Evolutionary conservation across 2,113 vertebrate genomes (phyloP).

Genomic region (pig (Sus scrofa)): DNA sequence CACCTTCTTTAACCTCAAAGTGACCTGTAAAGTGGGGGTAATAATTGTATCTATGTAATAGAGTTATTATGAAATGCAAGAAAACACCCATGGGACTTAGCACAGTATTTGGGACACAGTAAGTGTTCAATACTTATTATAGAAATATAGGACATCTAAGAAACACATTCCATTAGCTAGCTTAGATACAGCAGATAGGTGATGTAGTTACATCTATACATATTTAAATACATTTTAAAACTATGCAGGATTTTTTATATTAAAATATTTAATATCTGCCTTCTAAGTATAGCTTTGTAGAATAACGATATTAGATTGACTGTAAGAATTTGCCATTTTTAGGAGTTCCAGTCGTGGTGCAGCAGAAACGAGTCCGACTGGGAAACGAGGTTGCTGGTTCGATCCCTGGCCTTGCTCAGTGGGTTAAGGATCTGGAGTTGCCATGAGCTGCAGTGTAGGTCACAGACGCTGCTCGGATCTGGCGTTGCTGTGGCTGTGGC

Average conservation of each 20-base stretch:
- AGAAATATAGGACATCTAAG: background rate
- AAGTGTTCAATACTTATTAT: background rate
- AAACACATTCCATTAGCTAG: background rate
- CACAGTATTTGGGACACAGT: too few species aligned
- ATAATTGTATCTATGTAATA: background rate
- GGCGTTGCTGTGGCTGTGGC: too few species aligned
- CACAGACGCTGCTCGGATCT: too few species aligned
- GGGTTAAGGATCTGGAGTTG: too few species aligned
- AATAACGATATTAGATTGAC: background rate
- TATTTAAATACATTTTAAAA: constrained; percentile 16
- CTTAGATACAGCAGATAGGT: background rate
- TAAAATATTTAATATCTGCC: background rate
- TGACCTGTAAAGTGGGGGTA: too few species aligned
- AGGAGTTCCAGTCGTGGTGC: too few species aligned
- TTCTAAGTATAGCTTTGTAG: background rate
- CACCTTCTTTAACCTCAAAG: too few species aligned
- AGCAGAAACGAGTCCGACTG: too few species aligned
- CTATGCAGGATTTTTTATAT: background rate
- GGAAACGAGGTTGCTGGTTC: too few species aligned
- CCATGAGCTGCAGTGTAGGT: too few species aligned
- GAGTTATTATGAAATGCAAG: background rate
- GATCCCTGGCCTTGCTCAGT: too few species aligned
- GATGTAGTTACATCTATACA: background rate
- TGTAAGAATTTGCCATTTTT: background rate
- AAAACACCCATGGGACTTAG: background rate